phyloP scores from a whole-genome alignment of 2,888 invertebrate species.

The Meloe dianella region DNA sequence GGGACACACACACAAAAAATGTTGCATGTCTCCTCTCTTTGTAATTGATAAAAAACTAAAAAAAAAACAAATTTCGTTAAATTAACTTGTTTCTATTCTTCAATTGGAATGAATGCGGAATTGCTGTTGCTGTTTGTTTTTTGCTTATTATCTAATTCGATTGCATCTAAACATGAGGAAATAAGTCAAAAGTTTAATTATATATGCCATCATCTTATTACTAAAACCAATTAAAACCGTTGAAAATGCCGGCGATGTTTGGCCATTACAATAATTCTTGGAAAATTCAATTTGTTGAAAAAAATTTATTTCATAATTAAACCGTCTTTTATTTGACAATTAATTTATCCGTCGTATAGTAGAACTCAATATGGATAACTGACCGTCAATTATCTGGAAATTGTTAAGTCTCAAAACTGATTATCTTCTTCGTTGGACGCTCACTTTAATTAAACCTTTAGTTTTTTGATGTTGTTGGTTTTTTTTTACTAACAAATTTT shows the following conservation, averaged over 20 bases:
- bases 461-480: neutral
- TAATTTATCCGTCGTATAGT: neutral
- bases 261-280: neutral
- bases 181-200: neutral
- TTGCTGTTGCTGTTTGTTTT: neutral
- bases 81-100: neutral
- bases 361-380: neutral
- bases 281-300: neutral
- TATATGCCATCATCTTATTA: neutral
- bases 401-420: neutral
- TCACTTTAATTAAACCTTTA: neutral
- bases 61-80: neutral
- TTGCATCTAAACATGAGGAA: neutral
- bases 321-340: neutral
- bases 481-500: slow-evolving; percentile 11
- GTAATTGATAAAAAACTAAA: neutral
- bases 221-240: neutral
- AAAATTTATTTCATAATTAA: neutral
- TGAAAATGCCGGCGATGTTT: neutral
- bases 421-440: neutral
- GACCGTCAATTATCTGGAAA: neutral
- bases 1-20: neutral
- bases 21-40: neutral
- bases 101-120: neutral
- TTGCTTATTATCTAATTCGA: neutral